A percentile compares a stretch with the other conserved stretches of the same genome.
Conservation (phyloP, 2,113 vertebrate genomes). For the Cephalophus harveyi region DNA sequence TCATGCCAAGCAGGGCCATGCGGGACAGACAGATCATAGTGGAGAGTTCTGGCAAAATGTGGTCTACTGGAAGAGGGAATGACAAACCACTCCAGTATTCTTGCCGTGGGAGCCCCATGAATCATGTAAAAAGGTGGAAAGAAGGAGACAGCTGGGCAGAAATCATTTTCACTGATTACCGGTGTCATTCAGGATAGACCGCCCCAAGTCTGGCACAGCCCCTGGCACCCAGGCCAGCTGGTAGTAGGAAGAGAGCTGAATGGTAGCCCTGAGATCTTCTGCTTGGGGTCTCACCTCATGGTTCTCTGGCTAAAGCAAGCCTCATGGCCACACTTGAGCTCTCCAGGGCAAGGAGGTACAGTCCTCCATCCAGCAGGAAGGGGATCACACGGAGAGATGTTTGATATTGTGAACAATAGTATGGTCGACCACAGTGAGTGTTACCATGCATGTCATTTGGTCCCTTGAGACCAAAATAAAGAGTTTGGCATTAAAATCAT, state of each 20-base stretch:
- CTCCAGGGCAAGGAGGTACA: neutral
- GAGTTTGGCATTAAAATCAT: neutral
- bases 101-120: neutral
- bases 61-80: neutral
- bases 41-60: neutral
- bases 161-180: neutral
- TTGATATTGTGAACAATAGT: neutral
- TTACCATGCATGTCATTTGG: neutral
- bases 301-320: neutral
- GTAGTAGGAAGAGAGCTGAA: neutral
- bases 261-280: neutral
- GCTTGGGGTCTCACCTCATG: neutral
- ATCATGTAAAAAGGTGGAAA: neutral
- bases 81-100: neutral
- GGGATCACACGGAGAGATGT: neutral
- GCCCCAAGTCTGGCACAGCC: neutral
- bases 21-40: neutral
- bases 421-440: neutral
- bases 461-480: neutral
- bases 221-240: neutral
- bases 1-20: neutral
- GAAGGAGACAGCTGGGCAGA: neutral
- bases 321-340: neutral
- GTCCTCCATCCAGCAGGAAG: neutral
- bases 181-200: neutral